Evolutionary conservation across 2,797 vertebrate species (phyloP).

Genomic region (Falco novaeseelandiae): DNA sequence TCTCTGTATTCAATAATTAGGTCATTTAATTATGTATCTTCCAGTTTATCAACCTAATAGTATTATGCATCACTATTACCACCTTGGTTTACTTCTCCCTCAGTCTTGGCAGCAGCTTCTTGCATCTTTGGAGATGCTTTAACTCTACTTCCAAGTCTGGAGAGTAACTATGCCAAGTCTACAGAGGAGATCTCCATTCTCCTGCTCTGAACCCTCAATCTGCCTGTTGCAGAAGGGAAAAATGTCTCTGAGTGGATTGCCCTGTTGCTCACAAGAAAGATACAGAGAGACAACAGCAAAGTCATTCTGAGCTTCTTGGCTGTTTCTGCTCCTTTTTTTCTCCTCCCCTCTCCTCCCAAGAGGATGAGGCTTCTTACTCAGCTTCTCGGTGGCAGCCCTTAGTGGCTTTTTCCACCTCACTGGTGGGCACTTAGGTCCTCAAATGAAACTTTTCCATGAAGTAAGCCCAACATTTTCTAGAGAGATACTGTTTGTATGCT

Average conservation of each 20-base stretch:
- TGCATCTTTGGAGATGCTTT: neutral
- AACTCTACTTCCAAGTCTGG: neutral
- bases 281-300: neutral
- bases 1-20: neutral
- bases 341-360: neutral
- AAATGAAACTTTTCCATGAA: neutral
- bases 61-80: neutral
- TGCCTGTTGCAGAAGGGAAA: neutral
- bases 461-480: neutral
- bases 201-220: neutral
- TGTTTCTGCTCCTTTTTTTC: neutral
- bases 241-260: neutral
- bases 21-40: neutral
- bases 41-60: neutral
- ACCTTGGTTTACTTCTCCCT: neutral
- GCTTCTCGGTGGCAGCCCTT: neutral
- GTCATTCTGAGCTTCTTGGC: neutral
- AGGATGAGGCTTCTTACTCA: neutral
- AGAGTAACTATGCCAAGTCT: neutral
- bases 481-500: neutral
- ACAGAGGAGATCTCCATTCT: neutral
- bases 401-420: neutral
- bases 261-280: neutral
- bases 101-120: neutral
- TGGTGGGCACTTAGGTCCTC: neutral